Percentiles rank a stretch among this genome's conserved stretches.
Conservation (phyloP, 2,113 vertebrate species). For the Copsychus sechellarum region DNA sequence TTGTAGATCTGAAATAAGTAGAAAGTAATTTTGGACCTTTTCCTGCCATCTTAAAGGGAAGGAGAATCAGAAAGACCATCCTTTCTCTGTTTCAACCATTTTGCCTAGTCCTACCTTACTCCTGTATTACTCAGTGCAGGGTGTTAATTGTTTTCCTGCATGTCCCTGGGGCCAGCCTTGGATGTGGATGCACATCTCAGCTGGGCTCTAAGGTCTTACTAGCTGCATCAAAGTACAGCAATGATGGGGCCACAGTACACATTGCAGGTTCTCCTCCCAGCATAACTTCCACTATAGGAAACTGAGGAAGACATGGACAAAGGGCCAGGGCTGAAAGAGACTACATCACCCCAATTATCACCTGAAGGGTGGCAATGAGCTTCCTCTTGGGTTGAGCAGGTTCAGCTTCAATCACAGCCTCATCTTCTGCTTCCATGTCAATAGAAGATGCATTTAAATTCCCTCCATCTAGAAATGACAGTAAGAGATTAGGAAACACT, state of each 20-base stretch:
- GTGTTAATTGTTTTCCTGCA: background rate
- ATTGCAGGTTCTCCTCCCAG: background rate
- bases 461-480: conserved; percentile 69
- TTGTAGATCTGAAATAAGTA: conserved; percentile 80
- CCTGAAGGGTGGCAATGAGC: conserved; percentile 76
- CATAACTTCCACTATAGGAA: background rate
- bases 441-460: conserved; percentile 67
- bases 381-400: conserved; percentile 71
- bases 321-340: background rate
- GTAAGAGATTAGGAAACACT: background rate
- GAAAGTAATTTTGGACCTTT: background rate
- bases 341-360: background rate
- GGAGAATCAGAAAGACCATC: background rate
- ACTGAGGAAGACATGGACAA: background rate
- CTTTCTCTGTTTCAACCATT: background rate
- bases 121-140: background rate
- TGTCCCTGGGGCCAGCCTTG: background rate
- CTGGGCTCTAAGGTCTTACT: background rate
- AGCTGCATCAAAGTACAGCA: background rate
- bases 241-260: background rate
- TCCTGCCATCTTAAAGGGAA: background rate
- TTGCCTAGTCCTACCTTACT: background rate
- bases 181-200: background rate
- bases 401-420: conserved; percentile 65
- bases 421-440: conserved; percentile 69